Evolutionary conservation across 2,797 vertebrate species (phyloP).

Genomic region (Setipinna tenuifilis): DNA sequence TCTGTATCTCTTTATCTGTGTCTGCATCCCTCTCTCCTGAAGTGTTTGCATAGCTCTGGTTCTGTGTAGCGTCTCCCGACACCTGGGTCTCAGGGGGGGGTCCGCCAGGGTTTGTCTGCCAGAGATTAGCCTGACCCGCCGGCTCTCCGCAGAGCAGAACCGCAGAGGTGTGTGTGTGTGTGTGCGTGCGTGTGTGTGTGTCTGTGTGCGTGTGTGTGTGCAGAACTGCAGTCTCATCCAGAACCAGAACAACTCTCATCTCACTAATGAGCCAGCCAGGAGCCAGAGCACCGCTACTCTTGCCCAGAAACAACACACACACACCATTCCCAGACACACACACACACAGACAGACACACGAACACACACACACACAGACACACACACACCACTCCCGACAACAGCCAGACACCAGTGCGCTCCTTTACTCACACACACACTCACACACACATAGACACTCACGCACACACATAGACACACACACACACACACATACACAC

Average conservation of each 20-base stretch:
- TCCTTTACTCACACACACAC: not conserved
- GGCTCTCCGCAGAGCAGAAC: not conserved
- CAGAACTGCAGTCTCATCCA: not conserved
- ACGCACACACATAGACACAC: not conserved
- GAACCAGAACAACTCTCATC: not conserved
- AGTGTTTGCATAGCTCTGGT: not conserved
- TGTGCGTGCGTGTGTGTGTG: too few relatives aligned
- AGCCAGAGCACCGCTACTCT: not conserved
- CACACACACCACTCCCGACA: too few relatives aligned
- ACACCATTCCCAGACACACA: too few relatives aligned
- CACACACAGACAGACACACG: too few relatives aligned
- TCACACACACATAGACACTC: not conserved
- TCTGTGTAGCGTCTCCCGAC: not conserved
- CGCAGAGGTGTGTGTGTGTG: not conserved
- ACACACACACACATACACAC: not conserved
- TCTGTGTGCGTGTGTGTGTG: too few relatives aligned
- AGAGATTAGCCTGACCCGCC: not conserved
- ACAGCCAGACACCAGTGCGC: too few relatives aligned
- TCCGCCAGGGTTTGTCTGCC: too few relatives aligned
- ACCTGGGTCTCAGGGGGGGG: not conserved
- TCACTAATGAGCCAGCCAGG: slow-evolving; percentile 7
- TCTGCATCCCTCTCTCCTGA: not conserved
- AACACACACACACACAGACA: too few relatives aligned
- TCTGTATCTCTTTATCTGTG: not conserved
- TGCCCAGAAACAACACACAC: slow-evolving; percentile 9